Conservation (phyloP, 2,888 invertebrate genomes). For the Drosophila austrosaltans region DNA sequence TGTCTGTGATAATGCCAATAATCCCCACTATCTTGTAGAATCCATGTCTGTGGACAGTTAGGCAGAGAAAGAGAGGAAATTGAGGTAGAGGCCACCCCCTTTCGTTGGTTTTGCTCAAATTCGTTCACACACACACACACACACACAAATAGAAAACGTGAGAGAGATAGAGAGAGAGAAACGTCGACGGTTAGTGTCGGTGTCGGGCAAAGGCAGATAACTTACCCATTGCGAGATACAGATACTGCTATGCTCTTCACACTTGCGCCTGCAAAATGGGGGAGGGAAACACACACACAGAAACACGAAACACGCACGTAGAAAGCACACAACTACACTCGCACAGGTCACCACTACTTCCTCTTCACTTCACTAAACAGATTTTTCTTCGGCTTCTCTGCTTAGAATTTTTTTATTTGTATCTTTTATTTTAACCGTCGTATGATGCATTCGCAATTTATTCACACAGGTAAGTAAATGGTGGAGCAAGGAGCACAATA, state of each 20-base stretch:
- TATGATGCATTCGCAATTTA: constrained; percentile 72
- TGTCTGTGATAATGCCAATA: constrained; percentile 67
- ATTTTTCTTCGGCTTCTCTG: constrained; percentile 62
- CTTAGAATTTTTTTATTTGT: constrained; percentile 71
- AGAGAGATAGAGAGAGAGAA: constrained; percentile 33
- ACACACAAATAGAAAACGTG: constrained; percentile 24
- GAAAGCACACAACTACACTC: constrained; percentile 60
- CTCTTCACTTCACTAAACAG: constrained; percentile 66
- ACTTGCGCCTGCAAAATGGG: constrained; percentile 75
- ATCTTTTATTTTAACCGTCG: constrained; percentile 64
- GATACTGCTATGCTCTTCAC: constrained; percentile 73
- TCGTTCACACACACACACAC: constrained; percentile 51
- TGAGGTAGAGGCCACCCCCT: constrained; percentile 64
- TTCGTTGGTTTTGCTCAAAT: constrained; percentile 70
- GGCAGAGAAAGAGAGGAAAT: constrained; percentile 17
- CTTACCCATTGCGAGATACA: constrained; percentile 76
- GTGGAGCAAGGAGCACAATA: constrained; percentile 30
- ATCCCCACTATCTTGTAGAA: constrained; percentile 54
- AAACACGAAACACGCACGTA: constrained; percentile 39
- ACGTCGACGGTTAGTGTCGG: constrained; percentile 45
- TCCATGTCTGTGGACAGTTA: constrained; percentile 2
- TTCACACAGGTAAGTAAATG: constrained; percentile 54
- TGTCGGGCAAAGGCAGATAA: constrained; percentile 58
- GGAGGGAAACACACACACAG: constrained; percentile 62
- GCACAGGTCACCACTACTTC: constrained; percentile 76